Percentiles rank a stretch among this genome's conserved stretches.
These are phyloP conservation scores for Pleuronectes platessa DNA, from an alignment of 2,113 vertebrate species.

Conservation along the genomic window DNA sequence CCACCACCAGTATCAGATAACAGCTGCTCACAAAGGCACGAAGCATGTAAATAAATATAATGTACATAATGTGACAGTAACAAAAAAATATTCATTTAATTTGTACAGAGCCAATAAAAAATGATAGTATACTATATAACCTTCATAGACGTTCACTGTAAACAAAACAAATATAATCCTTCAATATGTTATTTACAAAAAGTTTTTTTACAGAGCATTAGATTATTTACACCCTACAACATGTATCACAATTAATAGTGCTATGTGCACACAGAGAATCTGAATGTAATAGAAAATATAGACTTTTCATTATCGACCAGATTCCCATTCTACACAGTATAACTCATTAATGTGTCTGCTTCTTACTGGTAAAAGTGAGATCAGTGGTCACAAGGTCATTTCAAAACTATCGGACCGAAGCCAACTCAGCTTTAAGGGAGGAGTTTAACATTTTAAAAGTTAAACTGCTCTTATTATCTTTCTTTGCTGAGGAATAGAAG, in stretches of 20 bases:
- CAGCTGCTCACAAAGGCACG: conserved; percentile 62
- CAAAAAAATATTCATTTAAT: conserved; percentile 64
- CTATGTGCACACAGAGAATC: conserved; percentile 19
- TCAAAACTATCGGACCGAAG: too few relatives aligned
- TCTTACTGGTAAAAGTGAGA: too few relatives aligned
- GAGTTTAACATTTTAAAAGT: not conserved
- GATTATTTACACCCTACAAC: conserved; percentile 62
- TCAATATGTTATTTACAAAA: conserved; percentile 64
- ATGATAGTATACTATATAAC: conserved; percentile 58
- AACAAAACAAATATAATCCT: conserved; percentile 61
- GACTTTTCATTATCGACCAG: not conserved
- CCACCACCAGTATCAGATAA: conserved; percentile 51
- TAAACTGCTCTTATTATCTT: too few relatives aligned
- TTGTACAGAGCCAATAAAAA: conserved; percentile 65
- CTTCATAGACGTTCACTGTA: conserved; percentile 55
- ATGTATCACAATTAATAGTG: conserved; percentile 13
- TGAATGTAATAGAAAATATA: not conserved
- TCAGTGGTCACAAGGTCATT: too few relatives aligned
- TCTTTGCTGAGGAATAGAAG: not conserved
- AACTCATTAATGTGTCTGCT: not conserved
- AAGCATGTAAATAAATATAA: conserved; percentile 73
- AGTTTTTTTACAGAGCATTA: conserved; percentile 47
- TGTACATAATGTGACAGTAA: conserved; percentile 50
- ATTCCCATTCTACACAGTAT: not conserved
- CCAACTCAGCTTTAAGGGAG: too few relatives aligned